A percentile compares a stretch with the other conserved stretches of the same genome.
These are phyloP conservation scores for Lophotis ruficrista DNA, from an alignment of 2,113 vertebrate genomes.

Conservation along the genomic window DNA sequence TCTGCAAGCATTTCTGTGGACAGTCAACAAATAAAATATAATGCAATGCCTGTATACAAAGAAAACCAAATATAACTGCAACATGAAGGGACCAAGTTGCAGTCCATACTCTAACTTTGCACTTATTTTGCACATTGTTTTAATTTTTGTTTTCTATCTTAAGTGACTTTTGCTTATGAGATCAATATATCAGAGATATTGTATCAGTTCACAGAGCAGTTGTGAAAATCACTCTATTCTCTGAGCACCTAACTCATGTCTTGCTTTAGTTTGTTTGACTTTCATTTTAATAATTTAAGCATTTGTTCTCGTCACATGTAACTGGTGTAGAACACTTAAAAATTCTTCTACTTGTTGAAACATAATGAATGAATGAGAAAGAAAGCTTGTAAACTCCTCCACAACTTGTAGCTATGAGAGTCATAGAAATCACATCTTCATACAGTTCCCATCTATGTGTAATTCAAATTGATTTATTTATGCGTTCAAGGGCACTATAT, in stretches of 20 bases:
- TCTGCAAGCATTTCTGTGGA: background rate
- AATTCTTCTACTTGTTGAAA: background rate
- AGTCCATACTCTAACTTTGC: background rate
- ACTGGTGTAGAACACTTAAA: background rate
- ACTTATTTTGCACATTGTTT: background rate
- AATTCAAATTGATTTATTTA: slow-evolving; percentile 29
- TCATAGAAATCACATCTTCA: background rate
- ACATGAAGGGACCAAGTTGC: background rate
- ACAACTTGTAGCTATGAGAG: background rate
- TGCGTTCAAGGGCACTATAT: slow-evolving; percentile 41
- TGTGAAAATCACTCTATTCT: background rate
- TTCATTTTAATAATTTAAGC: background rate
- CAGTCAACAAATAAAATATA: background rate
- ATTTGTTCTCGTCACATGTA: background rate
- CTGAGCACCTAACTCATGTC: background rate
- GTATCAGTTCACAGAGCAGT: background rate
- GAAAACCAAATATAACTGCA: background rate
- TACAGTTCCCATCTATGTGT: background rate
- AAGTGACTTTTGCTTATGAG: background rate
- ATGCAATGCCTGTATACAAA: background rate
- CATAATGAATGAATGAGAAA: background rate
- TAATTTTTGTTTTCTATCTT: background rate
- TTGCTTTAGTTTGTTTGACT: background rate
- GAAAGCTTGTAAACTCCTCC: background rate
- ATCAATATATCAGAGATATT: background rate